Base-by-base conservation (phyloP, 2,888 invertebrate species). In the Emmelina monodactyla region DNA sequence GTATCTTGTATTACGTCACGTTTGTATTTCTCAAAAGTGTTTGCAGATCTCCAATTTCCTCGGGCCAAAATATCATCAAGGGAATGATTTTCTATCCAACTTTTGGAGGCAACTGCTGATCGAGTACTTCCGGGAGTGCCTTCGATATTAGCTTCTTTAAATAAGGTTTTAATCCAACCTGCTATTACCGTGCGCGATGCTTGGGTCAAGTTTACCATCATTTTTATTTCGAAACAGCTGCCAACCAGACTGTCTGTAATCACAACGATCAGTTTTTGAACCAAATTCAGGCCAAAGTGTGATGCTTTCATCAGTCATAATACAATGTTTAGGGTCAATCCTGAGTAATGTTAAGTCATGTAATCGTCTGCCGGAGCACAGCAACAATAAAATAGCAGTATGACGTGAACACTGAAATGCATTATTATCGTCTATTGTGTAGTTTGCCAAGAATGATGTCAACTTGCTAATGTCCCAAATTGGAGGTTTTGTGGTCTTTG, bases 391-490 rank as follows among this genome's bases (percentile, higher is more conserved):
- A 10, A 28, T 28, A 6, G 33, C 25, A n/a, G n/a, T 12, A 11
- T 16, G 14, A 12, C 28, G 14, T 2, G 4, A 6, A 4, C 6
- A 10, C 12, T 33, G 14, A 28, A 33, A 33, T 15, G 22, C 3
- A 15, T 4, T 28, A 15, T n/a, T n/a, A n/a, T n/a, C n/a, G 5
- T 25, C n/a, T 11, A 15, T n/a, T 11, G 2, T n/a, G n/a, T 28
- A 16, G 4, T 11, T 28, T 6, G 7, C 7, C 4, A 28, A 9
- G n/a, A n/a, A 28, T 28, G 28, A 28, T 12, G 25, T 11, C 9
- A 43, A 10, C 13, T 22, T 22, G 14, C 41, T 34, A 2, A 35
- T 34, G 33, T 49, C 35, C 51, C 49, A 51, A 14, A 47, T 37
- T 0, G 42, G 34, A 12, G 40, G 36, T n/a, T 42, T 44, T n/a